Base-by-base conservation (phyloP, 2,113 vertebrate species). In the Vulpes ferrilata region DNA sequence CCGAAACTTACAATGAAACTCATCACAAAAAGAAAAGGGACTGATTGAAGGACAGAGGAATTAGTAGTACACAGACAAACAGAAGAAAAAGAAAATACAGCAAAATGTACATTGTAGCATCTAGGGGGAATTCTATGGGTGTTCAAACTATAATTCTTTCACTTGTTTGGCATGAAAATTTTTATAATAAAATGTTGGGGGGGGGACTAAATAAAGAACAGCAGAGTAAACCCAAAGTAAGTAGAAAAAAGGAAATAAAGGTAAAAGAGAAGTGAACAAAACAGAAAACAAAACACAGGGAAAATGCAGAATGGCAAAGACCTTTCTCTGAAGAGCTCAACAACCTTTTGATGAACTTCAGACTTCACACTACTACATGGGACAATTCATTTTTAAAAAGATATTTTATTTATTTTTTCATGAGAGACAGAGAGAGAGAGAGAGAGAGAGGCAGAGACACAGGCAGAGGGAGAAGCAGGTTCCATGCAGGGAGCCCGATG, bases 261-360 rank as follows among this genome's bases (percentile, higher is more conserved):
- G n/a, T 38, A 89, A 73, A 91, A 88, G 38, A 43, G 43, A 43
- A 78, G 67, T 81, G 17, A 81, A 67, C 55, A 93, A 91, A 94
- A 59, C 0, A 51, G 65, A 86, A 94, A 55, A 62, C 25, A 74
- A 67, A 93, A 30, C 22, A 53, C 3, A 69, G 60, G 51, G 35
- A 62, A 82, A 94, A 81, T 94, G 59, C 87, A 65, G 19, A 55
- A 84, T 76, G 38, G 60, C 55, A 35, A 43, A 38, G 38, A 38
- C 69, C 19, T 27, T 67, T 92, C 48, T 51, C 30, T 79, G 48
- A 94, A 88, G 94, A 94, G n/a, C 57, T 94, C 16, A 81, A 90
- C 55, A 86, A 73, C 57, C 57, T 48, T 90, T 32, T 51, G 27
- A 82, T 82, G 53, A n/a, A 83, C 17, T 79, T 89, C 19, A 69